These are phyloP conservation scores for Charaxes varanes DNA, from an alignment of 1,140 invertebrate species.

Conservation along the genomic window DNA sequence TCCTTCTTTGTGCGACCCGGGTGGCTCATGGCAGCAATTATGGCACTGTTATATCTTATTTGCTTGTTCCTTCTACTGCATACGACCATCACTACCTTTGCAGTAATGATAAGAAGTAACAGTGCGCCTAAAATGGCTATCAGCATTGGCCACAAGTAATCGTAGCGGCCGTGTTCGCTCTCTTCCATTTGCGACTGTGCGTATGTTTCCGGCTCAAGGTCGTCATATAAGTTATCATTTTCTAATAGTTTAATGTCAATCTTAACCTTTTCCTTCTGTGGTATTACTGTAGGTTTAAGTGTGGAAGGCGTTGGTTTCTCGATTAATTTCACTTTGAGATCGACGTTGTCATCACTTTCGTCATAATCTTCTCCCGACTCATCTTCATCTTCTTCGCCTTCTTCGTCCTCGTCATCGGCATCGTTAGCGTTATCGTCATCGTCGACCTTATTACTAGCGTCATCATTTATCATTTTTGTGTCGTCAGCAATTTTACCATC, in stretches of 20 bases:
- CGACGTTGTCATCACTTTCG: constrained; percentile 48
- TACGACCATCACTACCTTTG: constrained; percentile 65
- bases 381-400: constrained; percentile 43
- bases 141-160: constrained; percentile 65
- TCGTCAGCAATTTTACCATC: constrained; percentile 57
- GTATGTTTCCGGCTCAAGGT: constrained; percentile 58
- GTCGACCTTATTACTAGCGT: constrained; percentile 17
- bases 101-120: constrained; percentile 67
- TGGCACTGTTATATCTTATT: constrained; percentile 73
- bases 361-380: constrained; percentile 45
- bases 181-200: constrained; percentile 47
- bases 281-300: constrained; percentile 22
- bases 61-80: constrained; percentile 71
- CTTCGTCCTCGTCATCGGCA: constrained; percentile 38
- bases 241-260: constrained; percentile 56
- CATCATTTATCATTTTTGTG: constrained; percentile 32
- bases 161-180: constrained; percentile 64
- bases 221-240: constrained; percentile 47
- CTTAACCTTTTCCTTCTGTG: constrained; percentile 56
- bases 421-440: constrained; percentile 41
- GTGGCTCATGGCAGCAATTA: constrained; percentile 63
- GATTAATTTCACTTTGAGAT: constrained; percentile 53
- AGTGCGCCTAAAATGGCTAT: constrained; percentile 64
- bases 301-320: constrained; percentile 34
- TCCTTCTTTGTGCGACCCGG: constrained; percentile 65